Base-by-base conservation (phyloP, 1,140 invertebrate genomes). In the Polypedilum pembai region DNA sequence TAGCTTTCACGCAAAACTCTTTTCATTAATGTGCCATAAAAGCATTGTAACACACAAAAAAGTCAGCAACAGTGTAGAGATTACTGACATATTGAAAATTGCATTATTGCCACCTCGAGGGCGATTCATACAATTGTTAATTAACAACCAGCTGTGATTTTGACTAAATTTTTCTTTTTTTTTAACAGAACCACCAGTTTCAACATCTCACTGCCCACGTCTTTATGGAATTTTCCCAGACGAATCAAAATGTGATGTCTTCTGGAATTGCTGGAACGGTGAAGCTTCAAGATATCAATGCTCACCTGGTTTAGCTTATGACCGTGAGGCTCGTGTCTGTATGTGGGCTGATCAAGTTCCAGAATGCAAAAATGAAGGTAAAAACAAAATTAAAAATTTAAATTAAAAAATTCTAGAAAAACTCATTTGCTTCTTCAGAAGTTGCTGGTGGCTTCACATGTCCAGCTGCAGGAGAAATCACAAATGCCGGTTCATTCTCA, bases 181-280 rank as follows among this genome's bases (percentile, higher is more conserved):
- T 15, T 41, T 79, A 80, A 56, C 83, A 93, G 93, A 96, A 80
- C 92, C 93, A 15, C 87, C 94, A 79, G 92, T 96, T 78, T 86
- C 88, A 45, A 92, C 94, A 17, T 86, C 92, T 0, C 92, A 96
- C 82, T 97, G 94, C 80, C 80, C 91, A 12, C 86, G 94, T 73
- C 84, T 96, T 69, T 96, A 96, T 83, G 95, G 95, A 80, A 95
- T 96, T 83, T 96, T 96, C 87, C 82, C 93, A 75, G 94, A 96
- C 81, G 90, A 91, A 20, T 84, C 86, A 76, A 94, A 95, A 82
- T 96, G 94, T 83, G 92, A 94, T 82, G 91, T 93, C 1, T 97
- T 96, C 90, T 96, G 94, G 92, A 95, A 94, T 82, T 97, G 95
- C 83, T 96, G 94, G 94, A 95, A 95, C 83, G 95, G 94, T 56